phyloP scores from a whole-genome alignment of 2,888 invertebrate genomes.

The Leuctra nigra region DNA sequence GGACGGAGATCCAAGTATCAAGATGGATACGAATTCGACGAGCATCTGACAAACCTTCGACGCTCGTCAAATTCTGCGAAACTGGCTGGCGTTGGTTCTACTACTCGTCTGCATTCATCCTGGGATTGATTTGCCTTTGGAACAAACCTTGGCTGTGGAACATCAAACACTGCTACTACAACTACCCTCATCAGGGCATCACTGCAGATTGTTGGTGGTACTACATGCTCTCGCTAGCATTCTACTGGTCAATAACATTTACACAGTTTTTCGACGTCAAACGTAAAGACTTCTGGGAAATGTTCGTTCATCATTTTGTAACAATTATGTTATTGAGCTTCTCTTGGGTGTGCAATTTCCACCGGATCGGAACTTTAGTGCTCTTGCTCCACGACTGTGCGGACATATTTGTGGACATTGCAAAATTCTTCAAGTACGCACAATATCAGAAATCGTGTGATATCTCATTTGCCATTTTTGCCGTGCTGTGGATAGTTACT shows the following conservation, averaged over 20 bases:
- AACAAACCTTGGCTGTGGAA: slow-evolving; percentile 92
- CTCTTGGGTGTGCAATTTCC: slow-evolving; percentile 51
- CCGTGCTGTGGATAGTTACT: slow-evolving; percentile 84
- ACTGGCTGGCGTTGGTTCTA: slow-evolving; percentile 80
- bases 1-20: slow-evolving; percentile 80
- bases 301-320: slow-evolving; percentile 52
- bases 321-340: slow-evolving; percentile 50
- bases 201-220: slow-evolving; percentile 62
- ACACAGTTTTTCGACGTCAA: slow-evolving; percentile 48
- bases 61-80: slow-evolving; percentile 86
- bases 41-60: slow-evolving; percentile 81
- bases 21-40: slow-evolving; percentile 82
- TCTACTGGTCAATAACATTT: slow-evolving; percentile 50
- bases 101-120: slow-evolving; percentile 73
- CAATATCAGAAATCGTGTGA: slow-evolving; percentile 45
- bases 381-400: slow-evolving; percentile 41
- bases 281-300: slow-evolving; percentile 46
- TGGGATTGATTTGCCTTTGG: slow-evolving; percentile 76
- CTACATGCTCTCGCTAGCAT: slow-evolving; percentile 49
- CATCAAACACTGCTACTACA: slow-evolving; percentile 77
- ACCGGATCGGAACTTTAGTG: slow-evolving; percentile 50
- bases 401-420: slow-evolving; percentile 42
- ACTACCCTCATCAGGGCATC: slow-evolving; percentile 74
- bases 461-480: slow-evolving; percentile 78
- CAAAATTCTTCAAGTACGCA: slow-evolving; percentile 49